Conservation (phyloP, 2,113 vertebrate genomes). For the Malaclemys terrapin region DNA sequence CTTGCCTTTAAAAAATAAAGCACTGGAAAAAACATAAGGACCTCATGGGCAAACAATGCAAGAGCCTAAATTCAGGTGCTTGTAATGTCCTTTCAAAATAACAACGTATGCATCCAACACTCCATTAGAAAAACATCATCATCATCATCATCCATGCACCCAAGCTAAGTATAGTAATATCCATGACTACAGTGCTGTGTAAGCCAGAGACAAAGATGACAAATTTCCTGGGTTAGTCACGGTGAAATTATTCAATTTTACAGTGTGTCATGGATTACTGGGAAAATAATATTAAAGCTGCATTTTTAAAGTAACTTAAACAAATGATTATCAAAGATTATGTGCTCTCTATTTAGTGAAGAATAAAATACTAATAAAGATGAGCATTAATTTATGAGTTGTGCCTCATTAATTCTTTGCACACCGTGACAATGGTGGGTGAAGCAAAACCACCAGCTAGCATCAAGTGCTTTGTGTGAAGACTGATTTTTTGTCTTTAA, state of each 20-base stretch:
- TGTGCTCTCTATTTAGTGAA: conserved; percentile 31
- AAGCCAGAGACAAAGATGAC: conserved; percentile 24
- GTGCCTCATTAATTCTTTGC: conserved; percentile 71
- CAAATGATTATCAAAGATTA: conserved; percentile 61
- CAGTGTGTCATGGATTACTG: conserved; percentile 62
- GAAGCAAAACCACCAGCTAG: conserved; percentile 55
- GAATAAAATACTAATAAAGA: conserved; percentile 56
- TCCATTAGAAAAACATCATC: conserved; percentile 36
- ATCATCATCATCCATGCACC: not conserved
- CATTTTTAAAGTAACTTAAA: conserved; percentile 50
- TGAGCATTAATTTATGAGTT: conserved; percentile 61
- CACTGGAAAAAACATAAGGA: conserved; percentile 46
- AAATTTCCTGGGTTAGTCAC: conserved; percentile 37
- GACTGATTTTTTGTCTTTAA: conserved; percentile 36
- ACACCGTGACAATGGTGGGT: conserved; percentile 26
- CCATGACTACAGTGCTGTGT: conserved; percentile 1
- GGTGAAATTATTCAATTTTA: conserved; percentile 58
- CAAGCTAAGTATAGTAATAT: conserved; percentile 1
- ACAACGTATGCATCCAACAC: not conserved
- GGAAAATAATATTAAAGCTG: conserved; percentile 64
- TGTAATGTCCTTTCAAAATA: not conserved
- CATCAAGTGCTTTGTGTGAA: conserved; percentile 15
- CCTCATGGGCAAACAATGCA: not conserved
- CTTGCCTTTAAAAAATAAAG: not conserved
- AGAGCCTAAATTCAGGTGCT: not conserved